A percentile compares a stretch with the other conserved stretches of the same genome.
phyloP scores from a whole-genome alignment of 2,888 invertebrate species.

The Polyommatus icarus region DNA sequence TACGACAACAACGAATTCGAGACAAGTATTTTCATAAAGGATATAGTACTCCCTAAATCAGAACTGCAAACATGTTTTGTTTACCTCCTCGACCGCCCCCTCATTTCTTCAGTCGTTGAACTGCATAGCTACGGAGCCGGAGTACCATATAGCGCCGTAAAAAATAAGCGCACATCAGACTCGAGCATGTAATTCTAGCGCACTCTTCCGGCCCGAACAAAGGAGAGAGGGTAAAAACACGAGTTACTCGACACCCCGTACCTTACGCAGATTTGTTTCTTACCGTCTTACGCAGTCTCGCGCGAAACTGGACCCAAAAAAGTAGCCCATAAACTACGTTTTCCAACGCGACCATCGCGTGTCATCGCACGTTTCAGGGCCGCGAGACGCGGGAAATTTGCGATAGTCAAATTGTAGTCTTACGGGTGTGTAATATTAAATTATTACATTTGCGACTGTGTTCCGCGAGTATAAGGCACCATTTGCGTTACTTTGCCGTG shows the following conservation, averaged over 20 bases:
- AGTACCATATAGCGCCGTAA: constrained; percentile 78
- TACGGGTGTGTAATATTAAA: constrained; percentile 73
- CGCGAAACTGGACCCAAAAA: constrained; percentile 61
- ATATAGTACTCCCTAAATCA: constrained; percentile 53
- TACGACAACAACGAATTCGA: constrained; percentile 8
- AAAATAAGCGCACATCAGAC: constrained; percentile 81
- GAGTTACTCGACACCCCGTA: constrained; percentile 80
- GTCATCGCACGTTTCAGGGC: constrained; percentile 62
- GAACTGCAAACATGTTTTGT: constrained; percentile 69
- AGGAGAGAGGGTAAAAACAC: constrained; percentile 80
- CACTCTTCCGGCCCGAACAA: constrained; percentile 80
- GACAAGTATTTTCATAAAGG: constrained; percentile 42
- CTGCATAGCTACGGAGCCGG: constrained; percentile 74
- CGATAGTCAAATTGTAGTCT: constrained; percentile 81
- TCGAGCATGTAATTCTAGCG: constrained; percentile 81
- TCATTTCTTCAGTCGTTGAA: constrained; percentile 76
- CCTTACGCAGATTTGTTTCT: constrained; percentile 80
- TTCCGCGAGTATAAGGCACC: constrained; percentile 68
- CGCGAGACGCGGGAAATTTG: constrained; percentile 72
- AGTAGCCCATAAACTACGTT: constrained; percentile 55
- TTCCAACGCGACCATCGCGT: constrained; percentile 50
- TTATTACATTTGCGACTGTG: constrained; percentile 77
- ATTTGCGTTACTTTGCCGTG: constrained; percentile 61
- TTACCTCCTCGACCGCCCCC: constrained; percentile 65
- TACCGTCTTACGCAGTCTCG: constrained; percentile 55